These are phyloP conservation scores for Aphelenchoides avenae DNA, from an alignment of 1,140 invertebrate genomes.

Conservation along the genomic window DNA sequence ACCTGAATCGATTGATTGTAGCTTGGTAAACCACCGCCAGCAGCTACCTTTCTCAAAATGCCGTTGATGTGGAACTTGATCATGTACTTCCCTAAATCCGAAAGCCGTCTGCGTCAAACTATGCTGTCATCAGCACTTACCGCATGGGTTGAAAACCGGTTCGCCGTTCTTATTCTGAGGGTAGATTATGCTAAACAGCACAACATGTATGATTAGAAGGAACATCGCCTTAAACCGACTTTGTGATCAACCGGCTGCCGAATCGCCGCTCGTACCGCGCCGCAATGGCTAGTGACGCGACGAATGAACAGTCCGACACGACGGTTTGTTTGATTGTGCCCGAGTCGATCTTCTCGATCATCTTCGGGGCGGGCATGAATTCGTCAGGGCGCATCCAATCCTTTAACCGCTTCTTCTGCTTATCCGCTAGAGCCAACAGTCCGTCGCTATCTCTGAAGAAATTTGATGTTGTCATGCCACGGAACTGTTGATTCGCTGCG, in stretches of 20 bases:
- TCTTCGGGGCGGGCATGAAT: slow-evolving; percentile 72
- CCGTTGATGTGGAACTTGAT: slow-evolving; percentile 89
- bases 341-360: slow-evolving; percentile 78
- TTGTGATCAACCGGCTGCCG: slow-evolving; percentile 77
- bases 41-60: slow-evolving; percentile 72
- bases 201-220: slow-evolving; percentile 13
- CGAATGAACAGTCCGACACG: slow-evolving; percentile 93
- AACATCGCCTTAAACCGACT: slow-evolving; percentile 58
- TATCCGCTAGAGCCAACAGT: slow-evolving; percentile 74
- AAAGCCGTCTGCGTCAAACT: too few relatives aligned
- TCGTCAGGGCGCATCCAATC: slow-evolving; percentile 79
- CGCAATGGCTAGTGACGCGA: slow-evolving; percentile 88
- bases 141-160: slow-evolving; percentile 86
- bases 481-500: too few relatives aligned
- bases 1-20: too few relatives aligned
- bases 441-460: slow-evolving; percentile 68
- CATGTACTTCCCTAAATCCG: too few relatives aligned
- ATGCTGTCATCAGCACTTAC: too few relatives aligned
- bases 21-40: too few relatives aligned
- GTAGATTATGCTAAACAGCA: slow-evolving; percentile 75
- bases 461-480: too few relatives aligned
- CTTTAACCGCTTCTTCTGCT: slow-evolving; percentile 75
- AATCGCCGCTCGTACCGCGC: slow-evolving; percentile 87
- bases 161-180: slow-evolving; percentile 80
- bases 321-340: slow-evolving; percentile 89